phyloP scores from a whole-genome alignment of 2,888 invertebrate genomes.

The Glaucopsyche alexis region DNA sequence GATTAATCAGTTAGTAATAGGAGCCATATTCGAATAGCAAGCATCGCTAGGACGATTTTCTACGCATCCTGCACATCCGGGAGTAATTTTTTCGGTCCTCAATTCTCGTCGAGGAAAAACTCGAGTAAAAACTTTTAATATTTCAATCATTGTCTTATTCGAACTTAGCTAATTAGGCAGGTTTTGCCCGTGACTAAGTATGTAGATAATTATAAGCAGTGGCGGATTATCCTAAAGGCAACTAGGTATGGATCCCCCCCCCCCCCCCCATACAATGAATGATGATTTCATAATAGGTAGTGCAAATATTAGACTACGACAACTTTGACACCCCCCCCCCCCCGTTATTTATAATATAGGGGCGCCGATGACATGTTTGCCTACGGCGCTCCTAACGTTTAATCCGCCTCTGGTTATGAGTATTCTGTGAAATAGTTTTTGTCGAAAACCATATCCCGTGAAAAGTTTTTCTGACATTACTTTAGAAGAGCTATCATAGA shows the following conservation, averaged over 20 bases:
- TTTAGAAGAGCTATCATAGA: not conserved
- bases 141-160: not conserved
- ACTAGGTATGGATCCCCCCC: too few relatives aligned
- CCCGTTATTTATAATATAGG: too few relatives aligned
- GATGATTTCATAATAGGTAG: too few relatives aligned
- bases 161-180: not conserved
- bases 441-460: not conserved
- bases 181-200: not conserved
- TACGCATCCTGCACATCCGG: conserved; percentile 22
- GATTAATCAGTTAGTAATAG: not conserved
- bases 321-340: too few relatives aligned
- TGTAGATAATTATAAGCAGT: not conserved
- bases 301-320: too few relatives aligned
- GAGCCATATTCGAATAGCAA: not conserved
- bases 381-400: too few relatives aligned
- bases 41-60: not conserved
- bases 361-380: too few relatives aligned
- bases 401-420: too few relatives aligned
- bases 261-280: too few relatives aligned
- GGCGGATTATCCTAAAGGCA: too few relatives aligned
- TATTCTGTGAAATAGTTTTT: conserved; percentile 7
- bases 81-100: conserved; percentile 18
- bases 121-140: conserved; percentile 7
- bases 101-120: conserved; percentile 3
- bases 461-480: not conserved